A percentile compares a stretch with the other conserved stretches of the same genome.
Conservation (phyloP, 2,797 vertebrate species). For the Bradypodion ventrale region DNA sequence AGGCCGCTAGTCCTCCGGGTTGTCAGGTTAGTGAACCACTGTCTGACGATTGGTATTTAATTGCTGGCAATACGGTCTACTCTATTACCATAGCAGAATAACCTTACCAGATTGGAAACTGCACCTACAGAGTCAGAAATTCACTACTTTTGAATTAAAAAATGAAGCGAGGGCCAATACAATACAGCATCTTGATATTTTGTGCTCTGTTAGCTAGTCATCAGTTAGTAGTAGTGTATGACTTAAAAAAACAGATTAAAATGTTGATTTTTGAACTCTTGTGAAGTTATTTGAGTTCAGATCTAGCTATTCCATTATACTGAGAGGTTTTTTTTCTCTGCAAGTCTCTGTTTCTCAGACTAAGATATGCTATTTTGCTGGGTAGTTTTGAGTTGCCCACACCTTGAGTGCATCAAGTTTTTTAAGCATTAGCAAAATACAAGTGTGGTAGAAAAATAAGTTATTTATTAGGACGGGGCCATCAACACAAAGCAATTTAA, state of each 20-base stretch:
- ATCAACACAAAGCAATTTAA: not conserved
- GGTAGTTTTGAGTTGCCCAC: not conserved
- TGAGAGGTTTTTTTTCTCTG: not conserved
- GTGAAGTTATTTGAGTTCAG: not conserved
- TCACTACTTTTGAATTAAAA: not conserved
- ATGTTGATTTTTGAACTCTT: not conserved
- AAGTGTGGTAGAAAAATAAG: not conserved
- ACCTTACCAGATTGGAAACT: too few relatives aligned
- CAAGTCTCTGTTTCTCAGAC: not conserved
- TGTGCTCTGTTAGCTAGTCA: not conserved
- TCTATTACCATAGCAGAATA: too few relatives aligned
- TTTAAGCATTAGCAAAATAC: not conserved
- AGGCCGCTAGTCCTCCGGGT: too few relatives aligned
- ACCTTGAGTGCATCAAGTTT: not conserved
- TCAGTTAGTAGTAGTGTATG: not conserved
- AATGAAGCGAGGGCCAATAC: not conserved
- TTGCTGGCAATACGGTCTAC: too few relatives aligned
- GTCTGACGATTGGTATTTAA: too few relatives aligned
- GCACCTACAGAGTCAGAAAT: not conserved
- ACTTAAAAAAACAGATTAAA: too few relatives aligned
- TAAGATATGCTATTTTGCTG: not conserved
- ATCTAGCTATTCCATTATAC: not conserved
- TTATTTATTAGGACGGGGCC: not conserved
- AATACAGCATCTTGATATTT: not conserved
- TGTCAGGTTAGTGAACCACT: too few relatives aligned